Evolutionary conservation across 2,113 vertebrate genomes (phyloP), one percentile per base, ranked within the genome.

Genomic region (Podarcis muralis): DNA sequence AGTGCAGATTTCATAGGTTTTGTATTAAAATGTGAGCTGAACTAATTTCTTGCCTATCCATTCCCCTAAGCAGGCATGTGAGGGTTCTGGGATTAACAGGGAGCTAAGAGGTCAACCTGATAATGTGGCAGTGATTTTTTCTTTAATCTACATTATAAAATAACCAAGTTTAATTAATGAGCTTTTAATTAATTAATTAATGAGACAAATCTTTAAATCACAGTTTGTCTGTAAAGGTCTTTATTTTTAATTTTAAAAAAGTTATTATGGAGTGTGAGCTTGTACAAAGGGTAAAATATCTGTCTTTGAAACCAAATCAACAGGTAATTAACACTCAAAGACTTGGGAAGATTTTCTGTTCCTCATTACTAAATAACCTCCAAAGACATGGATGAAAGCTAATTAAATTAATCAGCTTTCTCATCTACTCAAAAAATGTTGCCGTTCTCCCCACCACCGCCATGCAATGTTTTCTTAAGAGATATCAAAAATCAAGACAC

Each of bases 361-460:
- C 68, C 76, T 90, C 92, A 71, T 81, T 96, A 89, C 27, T 86
- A 95, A 95, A 89, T 81, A 79, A 59, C 77, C 78, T 90, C 81
- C 93, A 92, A 59, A 83, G 89, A 90, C 89, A 93, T 89, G 87
- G 93, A 95, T 85, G 90, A 94, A 92, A 91, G 93, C 88, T 97
- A 96, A 95, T 95, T 95, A 95, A 95, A 92, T 94, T 90, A 94
- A 96, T 95, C 95, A 94, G 92, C 92, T 78, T 84, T 88, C 87
- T 78, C 25, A 68, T 84, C 68, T 27, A 30, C 90, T 92, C 86
- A 76, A 59, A 92, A 82, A 92, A 0, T 71, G 72, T 77, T 87
- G 91, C 32, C 90, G 37, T 90, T 88, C 84, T 35, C 32, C n/a
- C 18, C 35, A 1, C 30, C 77, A 86, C 88, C 87, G 37, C 1